phyloP scores from a whole-genome alignment of 2,888 invertebrate genomes.

The Lapara coniferarum region DNA sequence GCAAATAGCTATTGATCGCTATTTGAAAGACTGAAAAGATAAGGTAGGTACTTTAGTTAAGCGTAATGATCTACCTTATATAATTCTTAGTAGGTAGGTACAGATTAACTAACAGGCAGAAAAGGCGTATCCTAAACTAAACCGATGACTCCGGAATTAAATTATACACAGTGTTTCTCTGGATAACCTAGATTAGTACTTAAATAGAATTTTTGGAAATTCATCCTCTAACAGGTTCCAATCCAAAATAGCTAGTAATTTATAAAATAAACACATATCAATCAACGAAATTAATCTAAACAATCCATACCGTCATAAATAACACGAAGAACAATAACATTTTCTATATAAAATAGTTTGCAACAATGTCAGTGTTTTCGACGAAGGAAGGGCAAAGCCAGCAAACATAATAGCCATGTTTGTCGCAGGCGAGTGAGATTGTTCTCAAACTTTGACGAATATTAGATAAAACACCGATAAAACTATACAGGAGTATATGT shows the following conservation, averaged over 20 bases:
- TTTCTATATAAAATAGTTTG: constrained; percentile 31
- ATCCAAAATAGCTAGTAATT: background rate
- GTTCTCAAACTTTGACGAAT: constrained; percentile 55
- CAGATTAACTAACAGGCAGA: no score
- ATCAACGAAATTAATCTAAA: constrained; percentile 7
- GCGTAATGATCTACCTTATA: no score
- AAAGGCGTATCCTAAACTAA: no score
- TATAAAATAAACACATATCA: background rate
- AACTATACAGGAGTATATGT: constrained; percentile 26
- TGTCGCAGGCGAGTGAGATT: constrained; percentile 57
- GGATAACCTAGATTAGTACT: no score
- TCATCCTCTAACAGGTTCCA: background rate
- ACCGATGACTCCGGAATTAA: no score
- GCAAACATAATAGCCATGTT: constrained; percentile 61
- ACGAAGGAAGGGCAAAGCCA: constrained; percentile 43
- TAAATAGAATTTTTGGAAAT: background rate
- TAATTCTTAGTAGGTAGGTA: no score
- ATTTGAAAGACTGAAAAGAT: no score
- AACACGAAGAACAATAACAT: constrained; percentile 21
- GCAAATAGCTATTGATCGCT: no score
- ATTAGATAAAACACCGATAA: constrained; percentile 53
- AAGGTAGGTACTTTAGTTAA: no score
- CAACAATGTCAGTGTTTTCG: constrained; percentile 63
- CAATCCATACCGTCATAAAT: background rate
- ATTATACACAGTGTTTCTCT: no score